Base-by-base conservation (phyloP, 2,797 vertebrate species). In the Coreius guichenoti region DNA sequence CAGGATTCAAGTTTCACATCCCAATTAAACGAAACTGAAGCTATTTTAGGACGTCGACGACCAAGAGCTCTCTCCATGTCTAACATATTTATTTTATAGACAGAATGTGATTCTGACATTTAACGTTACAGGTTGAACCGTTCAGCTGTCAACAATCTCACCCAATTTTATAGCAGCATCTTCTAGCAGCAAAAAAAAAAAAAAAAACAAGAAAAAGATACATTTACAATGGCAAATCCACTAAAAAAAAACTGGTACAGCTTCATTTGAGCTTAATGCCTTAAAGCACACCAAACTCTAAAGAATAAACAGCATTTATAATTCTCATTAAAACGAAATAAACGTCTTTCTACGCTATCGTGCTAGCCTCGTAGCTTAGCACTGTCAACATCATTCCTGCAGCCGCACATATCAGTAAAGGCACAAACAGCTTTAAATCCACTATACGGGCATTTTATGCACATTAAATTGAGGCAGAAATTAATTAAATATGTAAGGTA, bases 331-430 rank as follows among this genome's bases (percentile, higher is more conserved):
- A 16, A 39, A 36, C 23, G 13, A 39, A 85, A 72, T 70, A 8
- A 26, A 36, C n/a, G 31, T 56, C 33, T 17, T 58, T 33, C 26
- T 33, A 12, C 5, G 84, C 69, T 74, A 43, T 26, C 43, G 17
- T 39, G 83, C 36, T 85, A 85, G 84, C 84, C 6, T 36, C 23
- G 2, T 80, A 85, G 84, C 84, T 80, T 85, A 85, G 84, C 84
- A 63, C 77, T 85, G 84, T 85, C 84, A 85, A 80, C 78, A n/a
- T 85, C 31, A 14, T 26, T 11, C 49, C 67, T 29, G 75, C 76
- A 61, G 36, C 83, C 51, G 54, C 23, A 63, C 39, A 72, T 63
- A 58, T 43, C 82, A 69, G 12, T 72, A 9, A 33, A 47, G 9
- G 54, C 70, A 49, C 33, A 56, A 63, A 29, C 56, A 21, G 21